Evolutionary conservation across 37 sponge, comb jelly and placozoan genomes (phyloP), one percentile per base, ranked within the genome.

Genomic region (Chondrilla cf. caribensis): DNA sequence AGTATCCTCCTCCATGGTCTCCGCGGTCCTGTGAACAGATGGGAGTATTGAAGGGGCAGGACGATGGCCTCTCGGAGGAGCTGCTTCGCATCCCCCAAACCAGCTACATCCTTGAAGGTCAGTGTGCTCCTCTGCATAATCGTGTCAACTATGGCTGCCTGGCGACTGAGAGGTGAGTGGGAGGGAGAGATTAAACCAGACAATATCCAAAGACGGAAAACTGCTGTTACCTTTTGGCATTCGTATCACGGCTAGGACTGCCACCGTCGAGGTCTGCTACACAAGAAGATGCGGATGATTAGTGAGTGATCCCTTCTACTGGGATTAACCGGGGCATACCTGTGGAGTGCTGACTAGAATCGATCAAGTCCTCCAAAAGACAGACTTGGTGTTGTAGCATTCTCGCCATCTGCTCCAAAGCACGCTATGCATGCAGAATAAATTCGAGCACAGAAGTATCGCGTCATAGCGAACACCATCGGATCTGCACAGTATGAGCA

Each of bases 1-100:
- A 95, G 87, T 18, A 95, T 68, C 22, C 95, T 64, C 58, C 70
- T 82, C 95, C 95, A 95, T 26, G 95, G 92, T n/a, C 32, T 62
- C 7, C 95, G 62, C 28, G 31, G 38, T 11, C 80, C 42, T 42
- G 75, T 59, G 54, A 47, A 78, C 29, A 73, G 76, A 37, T 73
- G 76, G 76, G 76, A 37, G 44, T 73, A 73, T 43, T 73, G 76
- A 35, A 42, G 41, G 2, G 76, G 76, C 2, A 73, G 76, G 19
- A 73, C 54, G 44, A 95, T 77, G 25, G 95, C 89, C 67, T 95
- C 95, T 70, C 86, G 62, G 18, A 95, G 83, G 0, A 79, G 79
- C 67, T 88, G 86, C 54, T 95, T 95, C 21, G 89, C 95, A 0
- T 86, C 79, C n/a, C 59, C 59, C 33, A 95, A 67, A 21, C 95